Percentiles rank a stretch among this genome's conserved stretches.
Conservation (phyloP, 2,797 vertebrate genomes). For the Allobates femoralis region DNA sequence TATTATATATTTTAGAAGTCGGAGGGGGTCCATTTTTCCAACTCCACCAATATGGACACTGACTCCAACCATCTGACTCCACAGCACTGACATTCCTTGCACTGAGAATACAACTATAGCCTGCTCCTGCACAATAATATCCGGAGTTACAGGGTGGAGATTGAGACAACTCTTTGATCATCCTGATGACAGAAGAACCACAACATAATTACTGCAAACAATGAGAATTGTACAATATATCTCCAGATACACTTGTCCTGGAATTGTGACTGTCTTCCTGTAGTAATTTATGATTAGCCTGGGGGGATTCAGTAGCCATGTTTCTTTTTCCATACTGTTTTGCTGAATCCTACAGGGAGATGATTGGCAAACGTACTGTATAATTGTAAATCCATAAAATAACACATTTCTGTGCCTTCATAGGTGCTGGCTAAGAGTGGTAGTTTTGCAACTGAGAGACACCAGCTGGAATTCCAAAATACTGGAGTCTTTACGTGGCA, state of each 20-base stretch:
- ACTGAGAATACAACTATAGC: background rate
- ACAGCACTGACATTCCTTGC: background rate
- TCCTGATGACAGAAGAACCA: background rate
- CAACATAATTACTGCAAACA: background rate
- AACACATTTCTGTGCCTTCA: background rate
- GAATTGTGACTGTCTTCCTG: slow-evolving; percentile 14
- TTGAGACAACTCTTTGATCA: slow-evolving; percentile 22
- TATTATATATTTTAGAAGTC: too few relatives aligned
- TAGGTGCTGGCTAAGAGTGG: background rate
- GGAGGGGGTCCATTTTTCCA: too few relatives aligned
- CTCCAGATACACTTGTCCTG: background rate
- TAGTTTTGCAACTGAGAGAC: background rate
- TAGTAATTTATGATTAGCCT: background rate
- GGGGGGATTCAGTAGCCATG: background rate
- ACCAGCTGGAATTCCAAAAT: background rate
- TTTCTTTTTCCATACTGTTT: background rate
- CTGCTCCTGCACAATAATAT: background rate
- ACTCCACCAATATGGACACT: too few relatives aligned
- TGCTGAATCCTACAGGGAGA: background rate
- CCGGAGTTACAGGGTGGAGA: slow-evolving; percentile 17
- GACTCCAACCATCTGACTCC: too few relatives aligned
- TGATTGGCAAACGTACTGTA: background rate
- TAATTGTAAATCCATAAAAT: background rate
- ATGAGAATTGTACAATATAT: background rate
- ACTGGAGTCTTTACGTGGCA: background rate